These are phyloP conservation scores for Nebria ingens DNA, from an alignment of 1,140 invertebrate species.

Conservation along the genomic window DNA sequence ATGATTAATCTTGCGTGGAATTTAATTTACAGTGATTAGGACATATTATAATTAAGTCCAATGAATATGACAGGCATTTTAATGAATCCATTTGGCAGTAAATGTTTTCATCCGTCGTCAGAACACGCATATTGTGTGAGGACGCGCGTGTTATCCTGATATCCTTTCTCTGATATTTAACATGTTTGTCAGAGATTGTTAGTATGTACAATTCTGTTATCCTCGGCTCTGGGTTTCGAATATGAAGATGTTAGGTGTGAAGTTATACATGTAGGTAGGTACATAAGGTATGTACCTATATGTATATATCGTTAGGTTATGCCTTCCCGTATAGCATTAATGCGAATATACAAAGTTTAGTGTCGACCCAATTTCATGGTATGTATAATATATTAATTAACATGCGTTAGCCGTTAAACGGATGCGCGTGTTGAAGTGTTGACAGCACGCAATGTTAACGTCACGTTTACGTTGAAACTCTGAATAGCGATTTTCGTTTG, in stretches of 20 bases:
- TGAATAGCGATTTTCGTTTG: too few relatives aligned
- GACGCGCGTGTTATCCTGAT: too few relatives aligned
- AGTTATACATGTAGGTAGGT: not conserved
- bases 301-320: not conserved
- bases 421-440: not conserved
- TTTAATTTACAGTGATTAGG: not conserved
- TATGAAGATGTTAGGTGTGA: too few relatives aligned
- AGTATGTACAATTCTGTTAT: too few relatives aligned
- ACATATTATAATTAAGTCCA: not conserved
- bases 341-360: conserved; percentile 7
- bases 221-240: too few relatives aligned
- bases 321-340: conserved; percentile 1
- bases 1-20: too few relatives aligned
- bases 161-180: too few relatives aligned
- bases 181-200: too few relatives aligned
- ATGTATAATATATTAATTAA: conserved; percentile 9
- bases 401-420: not conserved
- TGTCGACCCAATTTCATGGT: conserved; percentile 3
- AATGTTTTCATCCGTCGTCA: not conserved
- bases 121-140: too few relatives aligned
- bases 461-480: too few relatives aligned
- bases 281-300: not conserved
- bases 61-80: not conserved
- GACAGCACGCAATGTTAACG: not conserved
- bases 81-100: not conserved